A percentile compares a stretch with the other conserved stretches of the same genome.
Evolutionary conservation across 2,888 invertebrate species (phyloP).

Genomic region (Xestia xanthographa): DNA sequence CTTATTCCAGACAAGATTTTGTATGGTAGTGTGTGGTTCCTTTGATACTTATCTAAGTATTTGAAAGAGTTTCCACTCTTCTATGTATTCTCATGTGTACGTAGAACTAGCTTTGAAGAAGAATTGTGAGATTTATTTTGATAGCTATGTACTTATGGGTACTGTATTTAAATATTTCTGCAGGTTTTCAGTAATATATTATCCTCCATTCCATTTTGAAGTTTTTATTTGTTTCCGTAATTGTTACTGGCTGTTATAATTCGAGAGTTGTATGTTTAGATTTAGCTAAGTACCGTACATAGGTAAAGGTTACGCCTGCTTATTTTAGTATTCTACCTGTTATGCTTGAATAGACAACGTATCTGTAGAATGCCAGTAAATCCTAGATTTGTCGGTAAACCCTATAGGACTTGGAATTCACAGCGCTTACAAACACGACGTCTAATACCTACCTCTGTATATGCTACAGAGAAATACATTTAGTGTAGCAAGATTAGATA

Average conservation of each 20-base stretch:
- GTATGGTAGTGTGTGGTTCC: not conserved
- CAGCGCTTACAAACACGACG: not conserved
- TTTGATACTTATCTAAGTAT: not conserved
- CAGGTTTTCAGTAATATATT: not conserved
- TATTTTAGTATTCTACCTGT: not conserved
- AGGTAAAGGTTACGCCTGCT: too few relatives aligned
- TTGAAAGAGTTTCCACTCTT: not conserved
- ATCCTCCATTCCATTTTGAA: not conserved
- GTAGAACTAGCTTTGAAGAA: not conserved
- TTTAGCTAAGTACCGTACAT: not conserved
- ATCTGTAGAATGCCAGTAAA: not conserved
- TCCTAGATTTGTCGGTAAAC: constrained; percentile 3
- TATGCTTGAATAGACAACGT: not conserved
- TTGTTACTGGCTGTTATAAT: not conserved
- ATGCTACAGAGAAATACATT: not conserved
- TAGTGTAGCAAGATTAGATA: not conserved
- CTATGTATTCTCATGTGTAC: not conserved
- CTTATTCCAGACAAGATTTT: constrained; percentile 4
- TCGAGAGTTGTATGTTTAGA: not conserved
- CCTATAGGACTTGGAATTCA: not conserved
- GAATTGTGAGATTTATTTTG: not conserved
- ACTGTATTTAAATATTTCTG: not conserved
- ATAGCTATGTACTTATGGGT: not conserved
- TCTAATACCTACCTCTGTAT: constrained; percentile 1
- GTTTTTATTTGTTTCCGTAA: not conserved